A percentile compares a stretch with the other conserved stretches of the same genome.
Conservation (phyloP, 1,140 invertebrate species). For the Musca domestica region DNA sequence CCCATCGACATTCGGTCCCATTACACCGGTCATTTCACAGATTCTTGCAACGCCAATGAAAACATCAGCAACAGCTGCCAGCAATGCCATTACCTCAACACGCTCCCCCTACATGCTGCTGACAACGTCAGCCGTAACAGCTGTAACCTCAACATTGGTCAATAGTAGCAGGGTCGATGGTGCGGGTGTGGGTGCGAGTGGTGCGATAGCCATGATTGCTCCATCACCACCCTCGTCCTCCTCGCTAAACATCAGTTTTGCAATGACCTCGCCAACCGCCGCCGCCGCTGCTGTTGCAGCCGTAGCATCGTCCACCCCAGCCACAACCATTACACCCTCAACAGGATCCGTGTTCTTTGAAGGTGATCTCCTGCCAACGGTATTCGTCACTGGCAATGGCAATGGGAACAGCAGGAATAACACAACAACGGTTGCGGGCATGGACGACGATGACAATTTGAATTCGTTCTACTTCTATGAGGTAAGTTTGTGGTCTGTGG, state of each 20-base stretch:
- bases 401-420: not conserved
- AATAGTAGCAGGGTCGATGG: not conserved
- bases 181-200: too few relatives aligned
- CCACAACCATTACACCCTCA: not conserved
- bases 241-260: too few relatives aligned
- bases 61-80: too few relatives aligned
- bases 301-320: not conserved
- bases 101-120: too few relatives aligned
- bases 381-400: not conserved
- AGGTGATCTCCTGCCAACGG: not conserved
- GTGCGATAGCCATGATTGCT: not conserved
- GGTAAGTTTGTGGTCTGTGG: constrained; percentile 20
- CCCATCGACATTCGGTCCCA: too few relatives aligned
- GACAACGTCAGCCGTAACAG: not conserved
- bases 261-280: not conserved
- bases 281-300: not conserved
- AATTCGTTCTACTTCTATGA: constrained; percentile 31
- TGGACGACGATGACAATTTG: constrained; percentile 21
- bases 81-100: too few relatives aligned
- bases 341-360: constrained; percentile 7
- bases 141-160: constrained; percentile 2
- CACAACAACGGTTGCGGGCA: not conserved
- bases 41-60: too few relatives aligned
- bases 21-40: too few relatives aligned
- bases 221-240: not conserved